Percentiles rank a stretch among this genome's conserved stretches.
Conservation (phyloP, 2,113 vertebrate species). For the Gallinago media region DNA sequence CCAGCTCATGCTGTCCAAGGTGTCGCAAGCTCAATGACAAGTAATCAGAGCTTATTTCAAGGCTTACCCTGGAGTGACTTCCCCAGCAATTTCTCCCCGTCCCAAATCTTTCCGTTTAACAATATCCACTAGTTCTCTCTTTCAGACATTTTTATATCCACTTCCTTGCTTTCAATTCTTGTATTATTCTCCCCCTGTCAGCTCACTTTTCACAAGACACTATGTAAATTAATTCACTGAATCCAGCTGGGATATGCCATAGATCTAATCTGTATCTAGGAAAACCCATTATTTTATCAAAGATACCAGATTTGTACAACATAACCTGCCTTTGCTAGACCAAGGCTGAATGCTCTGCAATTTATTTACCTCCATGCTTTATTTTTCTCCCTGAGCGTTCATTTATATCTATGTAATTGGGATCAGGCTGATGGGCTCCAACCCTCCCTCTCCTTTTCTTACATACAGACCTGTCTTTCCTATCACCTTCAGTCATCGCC, state of each 20-base stretch:
- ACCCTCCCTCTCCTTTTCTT: background rate
- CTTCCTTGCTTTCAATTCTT: background rate
- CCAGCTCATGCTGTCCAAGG: background rate
- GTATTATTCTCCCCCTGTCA: background rate
- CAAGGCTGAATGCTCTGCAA: background rate
- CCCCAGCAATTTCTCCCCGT: background rate
- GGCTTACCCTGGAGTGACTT: background rate
- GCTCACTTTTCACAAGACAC: background rate
- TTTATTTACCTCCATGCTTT: background rate
- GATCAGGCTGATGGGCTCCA: background rate
- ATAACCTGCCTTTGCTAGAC: background rate
- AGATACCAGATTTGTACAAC: background rate
- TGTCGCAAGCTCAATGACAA: background rate
- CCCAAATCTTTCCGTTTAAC: background rate
- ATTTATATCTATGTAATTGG: background rate
- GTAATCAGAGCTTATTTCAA: background rate
- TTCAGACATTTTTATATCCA: background rate
- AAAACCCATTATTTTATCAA: constrained; percentile 34
- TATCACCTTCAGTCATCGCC: background rate
- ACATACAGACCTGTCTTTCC: background rate
- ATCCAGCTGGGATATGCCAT: background rate
- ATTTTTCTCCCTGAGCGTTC: background rate
- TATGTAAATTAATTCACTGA: background rate
- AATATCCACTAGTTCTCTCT: background rate
- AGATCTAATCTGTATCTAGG: background rate